These are phyloP conservation scores for Pyrgilauda ruficollis DNA, from an alignment of 2,113 vertebrate genomes.

Conservation along the genomic window DNA sequence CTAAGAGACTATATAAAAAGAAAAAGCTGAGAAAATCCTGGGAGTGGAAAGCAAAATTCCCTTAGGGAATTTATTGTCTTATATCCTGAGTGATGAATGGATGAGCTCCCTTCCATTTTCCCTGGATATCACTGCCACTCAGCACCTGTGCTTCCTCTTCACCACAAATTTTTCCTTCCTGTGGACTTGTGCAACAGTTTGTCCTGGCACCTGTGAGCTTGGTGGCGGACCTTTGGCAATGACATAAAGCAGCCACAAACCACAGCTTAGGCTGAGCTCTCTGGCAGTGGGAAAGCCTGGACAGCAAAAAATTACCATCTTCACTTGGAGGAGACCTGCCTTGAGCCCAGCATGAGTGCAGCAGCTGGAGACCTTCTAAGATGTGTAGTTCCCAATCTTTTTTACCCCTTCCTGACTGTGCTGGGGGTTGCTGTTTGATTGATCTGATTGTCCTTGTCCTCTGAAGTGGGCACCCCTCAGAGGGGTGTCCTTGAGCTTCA, in stretches of 20 bases:
- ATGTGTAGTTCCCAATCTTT: background rate
- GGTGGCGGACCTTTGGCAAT: background rate
- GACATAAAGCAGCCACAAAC: background rate
- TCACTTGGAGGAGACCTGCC: background rate
- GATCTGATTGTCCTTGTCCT: background rate
- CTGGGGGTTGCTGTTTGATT: accelerated
- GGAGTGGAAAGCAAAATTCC: background rate
- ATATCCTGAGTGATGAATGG: accelerated
- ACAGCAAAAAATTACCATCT: background rate
- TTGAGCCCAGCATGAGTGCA: background rate
- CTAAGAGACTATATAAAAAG: background rate
- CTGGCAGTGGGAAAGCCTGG: background rate
- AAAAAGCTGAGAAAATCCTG: background rate
- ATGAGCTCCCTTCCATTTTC: background rate
- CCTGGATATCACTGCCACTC: background rate
- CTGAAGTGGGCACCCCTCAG: background rate
- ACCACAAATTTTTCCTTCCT: background rate
- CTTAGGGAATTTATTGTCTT: background rate
- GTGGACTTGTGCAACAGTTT: background rate
- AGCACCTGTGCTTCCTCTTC: background rate
- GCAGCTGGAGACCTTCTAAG: background rate
- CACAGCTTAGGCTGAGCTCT: background rate
- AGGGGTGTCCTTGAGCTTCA: background rate
- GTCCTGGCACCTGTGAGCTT: background rate
- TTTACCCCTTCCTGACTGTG: background rate